Evolutionary conservation across 2,113 vertebrate genomes (phyloP), one percentile per base, ranked within the genome.

Genomic region (Halichoerus grypus): DNA sequence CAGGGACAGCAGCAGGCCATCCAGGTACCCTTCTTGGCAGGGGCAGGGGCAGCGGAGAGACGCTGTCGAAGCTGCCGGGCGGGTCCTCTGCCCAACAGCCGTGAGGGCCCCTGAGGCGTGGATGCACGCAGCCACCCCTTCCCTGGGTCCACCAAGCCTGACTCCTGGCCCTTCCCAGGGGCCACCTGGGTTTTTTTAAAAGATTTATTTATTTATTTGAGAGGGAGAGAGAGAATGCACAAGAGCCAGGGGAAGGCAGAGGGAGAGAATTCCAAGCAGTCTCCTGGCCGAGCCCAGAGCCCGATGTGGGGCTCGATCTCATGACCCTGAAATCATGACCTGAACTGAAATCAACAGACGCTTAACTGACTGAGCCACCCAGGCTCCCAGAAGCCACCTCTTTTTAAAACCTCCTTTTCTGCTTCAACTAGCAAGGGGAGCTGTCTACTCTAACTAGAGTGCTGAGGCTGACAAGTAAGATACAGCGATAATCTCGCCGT

Each of bases 81-180:
- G 2, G 57, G 18, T 26, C 69, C 71, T 18, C 26, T 24, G 42
- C 57, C 51, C 39, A 4, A 8, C 55, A 42, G 82, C 26, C 11
- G 5, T 8, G 0, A 65, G 46, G 42, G 61, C 18, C 53, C 28
- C 31, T 5, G 42, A 36, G 42, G 31, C 3, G 1, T 16, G 31
- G 12, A 33, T 0, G 7, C 22, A 7, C 11, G 0, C 22, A 0
- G 51, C 31, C 36, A 3, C 42, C 10, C 55, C 72, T 33, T 1
- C 22, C 42, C 74, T 63, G 88, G 59, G 59, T 3, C 28, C 28
- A 19, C 22, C 55, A 19, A 28, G 42, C 57, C 59, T 13, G 74
- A 55, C 24, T 39, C 16, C 33, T 0, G 0, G 72, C 61, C 46
- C 12, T 24, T 53, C 84, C 24, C 28, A 6, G 63, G 28, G 5